A percentile compares a stretch with the other conserved stretches of the same genome.
Conservation (phyloP, 1,140 invertebrate species). For the Megathymus violae region DNA sequence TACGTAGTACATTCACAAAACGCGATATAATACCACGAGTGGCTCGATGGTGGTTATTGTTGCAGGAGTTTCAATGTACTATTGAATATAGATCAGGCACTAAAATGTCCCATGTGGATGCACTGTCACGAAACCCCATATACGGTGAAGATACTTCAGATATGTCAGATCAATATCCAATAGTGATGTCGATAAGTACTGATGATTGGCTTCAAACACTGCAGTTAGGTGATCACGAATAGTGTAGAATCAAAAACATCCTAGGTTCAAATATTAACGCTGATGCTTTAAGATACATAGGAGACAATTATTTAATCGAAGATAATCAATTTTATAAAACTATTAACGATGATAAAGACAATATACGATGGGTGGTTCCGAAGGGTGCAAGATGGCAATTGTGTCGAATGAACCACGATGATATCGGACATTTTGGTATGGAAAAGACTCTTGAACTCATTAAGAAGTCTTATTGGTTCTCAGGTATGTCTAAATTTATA, state of each 20-base stretch:
- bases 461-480: no score
- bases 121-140: background rate
- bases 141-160: background rate
- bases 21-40: no score
- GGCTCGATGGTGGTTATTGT: background rate
- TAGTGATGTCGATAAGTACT: background rate
- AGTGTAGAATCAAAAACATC: no score
- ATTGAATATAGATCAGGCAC: no score
- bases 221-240: no score
- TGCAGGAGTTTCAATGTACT: background rate
- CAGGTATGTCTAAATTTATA: no score
- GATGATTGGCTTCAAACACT: background rate
- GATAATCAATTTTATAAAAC: background rate
- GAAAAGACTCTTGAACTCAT: no score
- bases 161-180: background rate
- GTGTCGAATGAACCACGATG: no score
- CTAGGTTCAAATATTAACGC: no score
- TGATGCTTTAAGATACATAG: background rate
- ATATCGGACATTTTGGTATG: no score
- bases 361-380: background rate
- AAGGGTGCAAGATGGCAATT: background rate
- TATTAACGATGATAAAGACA: background rate
- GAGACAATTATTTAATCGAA: background rate
- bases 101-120: background rate
- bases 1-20: background rate